Conservation (phyloP, 92 coral and sea anemone genomes). For the Pocillopora grandis region DNA sequence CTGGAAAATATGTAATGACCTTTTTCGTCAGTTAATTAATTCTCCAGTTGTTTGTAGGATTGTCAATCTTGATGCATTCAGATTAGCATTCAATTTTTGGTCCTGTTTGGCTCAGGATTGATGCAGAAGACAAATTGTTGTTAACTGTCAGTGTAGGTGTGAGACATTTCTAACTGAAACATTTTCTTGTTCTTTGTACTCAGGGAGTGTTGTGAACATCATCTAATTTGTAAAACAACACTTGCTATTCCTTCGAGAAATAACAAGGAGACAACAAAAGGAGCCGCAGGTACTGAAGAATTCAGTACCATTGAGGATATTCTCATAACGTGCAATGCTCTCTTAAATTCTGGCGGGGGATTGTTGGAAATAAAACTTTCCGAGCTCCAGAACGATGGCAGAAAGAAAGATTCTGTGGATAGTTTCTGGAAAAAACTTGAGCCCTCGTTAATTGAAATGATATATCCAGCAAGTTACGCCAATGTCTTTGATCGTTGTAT, state of each 20-base stretch:
- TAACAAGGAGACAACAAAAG: not conserved
- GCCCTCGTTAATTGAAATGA: not conserved
- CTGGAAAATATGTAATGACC: too few species aligned
- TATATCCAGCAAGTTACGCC: not conserved
- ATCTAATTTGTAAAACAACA: not conserved
- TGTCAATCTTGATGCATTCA: too few species aligned
- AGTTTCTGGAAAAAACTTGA: not conserved
- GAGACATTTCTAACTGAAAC: not conserved
- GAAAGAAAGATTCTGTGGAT: not conserved
- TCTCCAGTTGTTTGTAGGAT: too few species aligned
- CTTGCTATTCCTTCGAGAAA: not conserved
- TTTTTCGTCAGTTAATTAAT: too few species aligned
- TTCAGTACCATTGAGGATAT: not conserved
- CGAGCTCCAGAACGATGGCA: not conserved
- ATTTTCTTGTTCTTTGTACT: not conserved
- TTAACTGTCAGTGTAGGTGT: not conserved
- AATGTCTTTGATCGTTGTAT: conserved; percentile 6
- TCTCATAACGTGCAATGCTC: too few species aligned
- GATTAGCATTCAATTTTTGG: too few species aligned
- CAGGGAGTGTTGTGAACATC: conserved; percentile 19
- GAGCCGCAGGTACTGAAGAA: not conserved
- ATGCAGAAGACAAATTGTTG: too few species aligned
- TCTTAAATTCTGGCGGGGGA: not conserved
- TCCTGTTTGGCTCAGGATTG: too few species aligned
- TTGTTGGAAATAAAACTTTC: too few species aligned